Base-by-base conservation (phyloP, 2,888 invertebrate species). In the Watsonalla binaria region DNA sequence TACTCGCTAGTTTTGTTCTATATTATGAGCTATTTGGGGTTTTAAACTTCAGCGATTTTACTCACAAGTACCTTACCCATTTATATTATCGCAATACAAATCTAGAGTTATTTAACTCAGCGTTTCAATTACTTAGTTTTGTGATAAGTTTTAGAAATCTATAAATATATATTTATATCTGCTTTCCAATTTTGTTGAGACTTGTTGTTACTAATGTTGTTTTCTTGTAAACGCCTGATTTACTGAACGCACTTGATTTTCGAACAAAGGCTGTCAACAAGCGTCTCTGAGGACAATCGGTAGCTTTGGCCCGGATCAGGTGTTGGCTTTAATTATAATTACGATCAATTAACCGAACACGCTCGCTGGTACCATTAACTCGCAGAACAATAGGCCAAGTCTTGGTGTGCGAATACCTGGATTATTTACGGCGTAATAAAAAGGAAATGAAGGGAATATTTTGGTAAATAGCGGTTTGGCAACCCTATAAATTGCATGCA, bases 311-410 rank as follows among this genome's bases (percentile, higher is more conserved):
- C 52, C 51, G 24, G 42, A 45, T 45, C 45, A 51, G 46, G 46
- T 51, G 46, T 46, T 56, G 37, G 37, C 53, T 54, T 58, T 57
- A 60, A 62, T 66, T 60, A 60, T 60, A 54, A 60, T 59, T 57
- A 59, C 56, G 60, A 66, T 62, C 53, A 63, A 65, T 62, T 66
- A 62, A 37, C 51, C 46, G 48, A 58, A 59, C 59, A 56, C 55
- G 51, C 33, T 45, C 52, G 35, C 24, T 53, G 54, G 51, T 47
- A 53, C 54, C 46, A 45, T 52, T 54, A 54, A 54, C 54, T 46
- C 46, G 49, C 51, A 45, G 34, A 52, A 33, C 42, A 15, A 13
- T 7, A 9, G 49, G 39, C 13, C 37, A n/a, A 47, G 33, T 49
- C 49, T 49, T 39, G 49, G 14, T 24, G 8, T 9, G 24, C 24